Conservation (phyloP, 2,797 vertebrate species). For the Eurystomus glaucurus region DNA sequence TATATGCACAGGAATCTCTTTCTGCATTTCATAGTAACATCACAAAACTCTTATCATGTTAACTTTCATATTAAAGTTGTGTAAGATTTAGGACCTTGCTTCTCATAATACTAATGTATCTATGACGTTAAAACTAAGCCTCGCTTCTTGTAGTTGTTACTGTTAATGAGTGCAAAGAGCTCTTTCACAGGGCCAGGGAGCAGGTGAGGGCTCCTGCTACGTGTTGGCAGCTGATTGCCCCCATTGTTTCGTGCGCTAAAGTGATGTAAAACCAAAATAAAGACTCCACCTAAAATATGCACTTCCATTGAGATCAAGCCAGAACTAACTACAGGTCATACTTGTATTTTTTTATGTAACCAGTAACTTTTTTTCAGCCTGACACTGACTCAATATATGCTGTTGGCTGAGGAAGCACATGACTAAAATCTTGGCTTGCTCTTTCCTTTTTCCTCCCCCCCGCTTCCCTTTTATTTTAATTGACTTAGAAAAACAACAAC, state of each 20-base stretch:
- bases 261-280: background rate
- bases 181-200: background rate
- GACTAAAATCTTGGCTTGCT: conserved; percentile 1
- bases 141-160: background rate
- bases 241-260: background rate
- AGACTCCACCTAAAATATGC: background rate
- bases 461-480: background rate
- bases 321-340: background rate
- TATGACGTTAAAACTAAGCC: background rate
- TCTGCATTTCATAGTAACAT: background rate
- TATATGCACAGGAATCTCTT: background rate
- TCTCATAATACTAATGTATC: background rate
- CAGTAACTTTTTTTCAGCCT: background rate
- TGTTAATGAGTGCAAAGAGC: background rate
- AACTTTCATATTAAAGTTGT: background rate
- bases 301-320: background rate
- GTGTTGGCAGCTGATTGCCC: background rate
- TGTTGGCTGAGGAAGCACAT: background rate
- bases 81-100: background rate
- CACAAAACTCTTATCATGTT: background rate
- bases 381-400: background rate
- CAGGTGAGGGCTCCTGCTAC: background rate
- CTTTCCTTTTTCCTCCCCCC: background rate
- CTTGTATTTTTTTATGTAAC: background rate
- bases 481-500: conserved; percentile 8